These are phyloP conservation scores for Neuroterus valhalla DNA, from an alignment of 1,140 invertebrate genomes.

Conservation along the genomic window DNA sequence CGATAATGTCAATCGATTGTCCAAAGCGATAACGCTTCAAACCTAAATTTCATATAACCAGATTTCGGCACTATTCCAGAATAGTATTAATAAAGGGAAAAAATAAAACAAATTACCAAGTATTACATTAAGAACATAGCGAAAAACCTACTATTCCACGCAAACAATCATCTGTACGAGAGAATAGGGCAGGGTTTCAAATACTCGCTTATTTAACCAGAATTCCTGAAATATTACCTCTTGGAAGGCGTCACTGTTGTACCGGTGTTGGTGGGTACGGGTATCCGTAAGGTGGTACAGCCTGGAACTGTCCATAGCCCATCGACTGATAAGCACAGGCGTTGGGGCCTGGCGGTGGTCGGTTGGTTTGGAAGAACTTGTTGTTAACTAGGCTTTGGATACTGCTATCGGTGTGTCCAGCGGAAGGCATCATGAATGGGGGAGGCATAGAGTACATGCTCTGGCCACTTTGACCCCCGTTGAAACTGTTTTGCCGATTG, in stretches of 20 bases:
- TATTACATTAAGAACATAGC: constrained; percentile 59
- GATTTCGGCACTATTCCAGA: constrained; percentile 58
- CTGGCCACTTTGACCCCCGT: constrained; percentile 67
- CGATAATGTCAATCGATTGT: constrained; percentile 14
- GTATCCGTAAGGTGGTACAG: constrained; percentile 74
- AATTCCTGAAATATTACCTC: constrained; percentile 46
- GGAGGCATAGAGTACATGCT: constrained; percentile 76
- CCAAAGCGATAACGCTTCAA: constrained; percentile 3
- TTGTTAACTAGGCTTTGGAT: constrained; percentile 78
- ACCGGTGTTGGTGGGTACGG: constrained; percentile 74
- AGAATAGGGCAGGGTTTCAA: constrained; percentile 10
- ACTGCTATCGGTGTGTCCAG: constrained; percentile 69
- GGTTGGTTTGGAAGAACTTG: constrained; percentile 79
- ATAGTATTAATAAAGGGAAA: constrained; percentile 53
- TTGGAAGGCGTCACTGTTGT: constrained; percentile 70
- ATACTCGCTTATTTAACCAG: constrained; percentile 56
- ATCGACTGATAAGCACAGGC: constrained; percentile 78
- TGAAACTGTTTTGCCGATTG: constrained; percentile 58
- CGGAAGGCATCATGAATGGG: constrained; percentile 73
- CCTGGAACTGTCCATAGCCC: constrained; percentile 74
- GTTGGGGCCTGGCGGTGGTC: constrained; percentile 75
- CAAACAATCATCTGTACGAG: constrained; percentile 36
- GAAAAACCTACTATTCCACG: constrained; percentile 52
- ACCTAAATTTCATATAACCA: constrained; percentile 3
- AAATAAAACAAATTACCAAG: constrained; percentile 57